Conservation (phyloP, 2,888 invertebrate species). For the Synergus itoensis region DNA sequence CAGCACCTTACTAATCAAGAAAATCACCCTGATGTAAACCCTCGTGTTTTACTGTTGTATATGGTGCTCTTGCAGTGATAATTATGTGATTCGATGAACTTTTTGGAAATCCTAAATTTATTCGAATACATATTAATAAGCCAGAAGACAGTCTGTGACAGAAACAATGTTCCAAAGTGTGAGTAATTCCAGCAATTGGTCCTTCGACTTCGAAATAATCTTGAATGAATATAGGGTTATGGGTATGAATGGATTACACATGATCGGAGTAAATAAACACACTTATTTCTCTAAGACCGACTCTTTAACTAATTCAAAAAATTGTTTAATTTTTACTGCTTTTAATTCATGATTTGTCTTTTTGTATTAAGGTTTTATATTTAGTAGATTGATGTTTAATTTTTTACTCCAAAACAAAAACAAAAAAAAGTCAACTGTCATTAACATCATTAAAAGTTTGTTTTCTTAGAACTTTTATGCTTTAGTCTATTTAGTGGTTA, state of each 20-base stretch:
- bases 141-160: neutral
- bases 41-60: neutral
- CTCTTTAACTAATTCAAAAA: neutral
- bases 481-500: neutral
- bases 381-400: neutral
- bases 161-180: neutral
- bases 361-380: neutral
- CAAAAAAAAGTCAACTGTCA: too few relatives aligned
- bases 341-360: neutral
- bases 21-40: neutral
- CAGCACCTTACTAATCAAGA: conserved; percentile 1
- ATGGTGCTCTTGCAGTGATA: neutral
- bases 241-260: conserved; percentile 7
- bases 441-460: neutral
- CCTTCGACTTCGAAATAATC: conserved; percentile 47
- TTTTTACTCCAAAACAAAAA: neutral
- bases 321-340: neutral
- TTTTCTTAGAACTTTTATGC: neutral
- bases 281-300: neutral
- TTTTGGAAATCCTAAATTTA: neutral
- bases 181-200: conserved; percentile 8
- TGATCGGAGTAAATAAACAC: conserved; percentile 14
- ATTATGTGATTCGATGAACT: neutral
- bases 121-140: neutral
- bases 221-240: conserved; percentile 15